phyloP scores from a whole-genome alignment of 1,140 invertebrate species.

The Protaetia brevitarsis region DNA sequence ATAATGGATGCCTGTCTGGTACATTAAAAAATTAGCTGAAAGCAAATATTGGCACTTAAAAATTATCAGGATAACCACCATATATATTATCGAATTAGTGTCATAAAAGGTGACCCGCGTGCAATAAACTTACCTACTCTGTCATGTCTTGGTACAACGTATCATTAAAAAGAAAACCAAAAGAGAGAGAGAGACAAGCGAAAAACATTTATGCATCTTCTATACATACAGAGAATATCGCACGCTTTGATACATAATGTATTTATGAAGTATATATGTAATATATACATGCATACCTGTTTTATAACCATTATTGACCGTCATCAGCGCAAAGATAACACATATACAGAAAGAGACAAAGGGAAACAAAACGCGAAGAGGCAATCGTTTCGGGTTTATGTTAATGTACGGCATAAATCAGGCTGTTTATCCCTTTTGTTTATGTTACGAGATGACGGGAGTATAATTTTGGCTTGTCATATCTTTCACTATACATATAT shows the following conservation, averaged over 20 bases:
- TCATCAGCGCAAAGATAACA: too few relatives aligned
- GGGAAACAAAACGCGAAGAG: not conserved
- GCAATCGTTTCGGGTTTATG: constrained; percentile 3
- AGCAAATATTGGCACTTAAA: constrained; percentile 11
- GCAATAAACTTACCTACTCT: not conserved
- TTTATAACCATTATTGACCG: too few relatives aligned
- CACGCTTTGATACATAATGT: too few relatives aligned
- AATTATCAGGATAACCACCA: not conserved
- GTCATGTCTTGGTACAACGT: too few relatives aligned
- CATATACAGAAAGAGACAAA: not conserved
- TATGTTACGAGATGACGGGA: constrained; percentile 8
- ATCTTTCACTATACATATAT: constrained; percentile 12
- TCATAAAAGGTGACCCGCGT: not conserved
- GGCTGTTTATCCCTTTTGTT: constrained; percentile 4
- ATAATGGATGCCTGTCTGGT: not conserved
- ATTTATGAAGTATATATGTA: too few relatives aligned
- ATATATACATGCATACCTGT: too few relatives aligned
- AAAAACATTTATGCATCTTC: too few relatives aligned
- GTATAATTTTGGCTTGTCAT: constrained; percentile 12
- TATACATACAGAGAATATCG: too few relatives aligned
- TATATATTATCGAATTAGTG: constrained; percentile 9
- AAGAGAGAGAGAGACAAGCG: too few relatives aligned
- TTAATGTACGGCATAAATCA: constrained; percentile 8
- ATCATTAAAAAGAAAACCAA: too few relatives aligned
- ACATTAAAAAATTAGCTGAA: constrained; percentile 14